Evolutionary conservation across 2,888 invertebrate genomes (phyloP).

Genomic region (Cenopis cana): DNA sequence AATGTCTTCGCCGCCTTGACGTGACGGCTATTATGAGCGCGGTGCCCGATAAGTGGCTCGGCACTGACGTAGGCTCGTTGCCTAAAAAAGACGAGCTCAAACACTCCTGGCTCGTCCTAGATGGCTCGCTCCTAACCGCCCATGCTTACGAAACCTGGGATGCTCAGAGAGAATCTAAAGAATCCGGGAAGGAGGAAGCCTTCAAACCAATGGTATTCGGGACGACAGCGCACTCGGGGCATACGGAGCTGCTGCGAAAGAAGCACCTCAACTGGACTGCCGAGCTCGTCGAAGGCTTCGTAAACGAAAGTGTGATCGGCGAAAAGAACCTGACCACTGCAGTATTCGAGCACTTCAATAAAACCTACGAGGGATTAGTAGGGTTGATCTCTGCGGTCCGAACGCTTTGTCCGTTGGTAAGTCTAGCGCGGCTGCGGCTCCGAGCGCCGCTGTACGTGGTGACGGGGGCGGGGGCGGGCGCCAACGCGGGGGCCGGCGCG

Average conservation of each 20-base stretch:
- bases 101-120: conserved; percentile 91
- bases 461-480: conserved; percentile 83
- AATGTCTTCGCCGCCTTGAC: conserved; percentile 84
- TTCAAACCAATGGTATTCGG: conserved; percentile 87
- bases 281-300: conserved; percentile 86
- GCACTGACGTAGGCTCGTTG: conserved; percentile 85
- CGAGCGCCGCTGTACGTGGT: conserved; percentile 90
- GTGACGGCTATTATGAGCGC: conserved; percentile 86
- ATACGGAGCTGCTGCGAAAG: conserved; percentile 85
- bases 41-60: conserved; percentile 90
- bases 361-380: conserved; percentile 88
- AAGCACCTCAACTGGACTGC: conserved; percentile 88
- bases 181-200: conserved; percentile 73
- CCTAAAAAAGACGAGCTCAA: conserved; percentile 86
- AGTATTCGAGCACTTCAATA: conserved; percentile 87
- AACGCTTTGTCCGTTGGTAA: conserved; percentile 91
- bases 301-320: conserved; percentile 87
- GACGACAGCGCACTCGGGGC: conserved; percentile 90
- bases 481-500: conserved; percentile 75
- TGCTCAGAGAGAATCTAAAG: conserved; percentile 70
- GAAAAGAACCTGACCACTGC: conserved; percentile 86
- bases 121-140: conserved; percentile 88
- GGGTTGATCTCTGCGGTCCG: conserved; percentile 92
- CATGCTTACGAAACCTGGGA: conserved; percentile 88
- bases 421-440: conserved; percentile 86